These are phyloP conservation scores for Asteroscopus sphinx DNA, from an alignment of 2,888 invertebrate species.

Conservation along the genomic window DNA sequence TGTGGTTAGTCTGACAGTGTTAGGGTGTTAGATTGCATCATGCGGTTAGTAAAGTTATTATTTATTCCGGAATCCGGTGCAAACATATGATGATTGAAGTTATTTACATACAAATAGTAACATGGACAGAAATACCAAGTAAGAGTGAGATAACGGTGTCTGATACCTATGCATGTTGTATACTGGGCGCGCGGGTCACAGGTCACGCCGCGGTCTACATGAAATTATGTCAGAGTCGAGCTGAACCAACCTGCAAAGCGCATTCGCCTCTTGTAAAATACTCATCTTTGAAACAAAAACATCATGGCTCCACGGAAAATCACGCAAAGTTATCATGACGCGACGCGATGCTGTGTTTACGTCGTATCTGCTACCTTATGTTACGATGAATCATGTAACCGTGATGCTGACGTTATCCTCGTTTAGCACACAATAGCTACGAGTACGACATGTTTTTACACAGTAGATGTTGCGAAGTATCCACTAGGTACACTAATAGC, in stretches of 20 bases:
- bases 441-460: slow-evolving; percentile 12
- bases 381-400: slow-evolving; percentile 39
- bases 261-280: slow-evolving; percentile 28
- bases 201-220: slow-evolving; percentile 34
- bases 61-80: slow-evolving; percentile 8
- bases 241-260: slow-evolving; percentile 49
- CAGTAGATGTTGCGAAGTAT: slow-evolving; percentile 25
- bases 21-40: slow-evolving; percentile 31
- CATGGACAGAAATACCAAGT: slow-evolving; percentile 23
- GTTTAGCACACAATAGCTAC: slow-evolving; percentile 30
- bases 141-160: slow-evolving; percentile 39
- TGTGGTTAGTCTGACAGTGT: slow-evolving; percentile 33
- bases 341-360: slow-evolving; percentile 16
- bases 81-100: slow-evolving; percentile 20
- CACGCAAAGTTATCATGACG: slow-evolving; percentile 6
- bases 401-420: slow-evolving; percentile 41
- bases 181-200: slow-evolving; percentile 26
- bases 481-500: neutral
- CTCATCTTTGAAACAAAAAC: neutral
- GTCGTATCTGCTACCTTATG: slow-evolving; percentile 31
- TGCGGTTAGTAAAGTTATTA: slow-evolving; percentile 45
- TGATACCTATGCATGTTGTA: slow-evolving; percentile 42
- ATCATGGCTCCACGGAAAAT: slow-evolving; percentile 4
- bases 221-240: slow-evolving; percentile 39
- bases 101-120: slow-evolving; percentile 35